Evolutionary conservation across 2,888 invertebrate species (phyloP).

Genomic region (Dorcus parallelipipedus): DNA sequence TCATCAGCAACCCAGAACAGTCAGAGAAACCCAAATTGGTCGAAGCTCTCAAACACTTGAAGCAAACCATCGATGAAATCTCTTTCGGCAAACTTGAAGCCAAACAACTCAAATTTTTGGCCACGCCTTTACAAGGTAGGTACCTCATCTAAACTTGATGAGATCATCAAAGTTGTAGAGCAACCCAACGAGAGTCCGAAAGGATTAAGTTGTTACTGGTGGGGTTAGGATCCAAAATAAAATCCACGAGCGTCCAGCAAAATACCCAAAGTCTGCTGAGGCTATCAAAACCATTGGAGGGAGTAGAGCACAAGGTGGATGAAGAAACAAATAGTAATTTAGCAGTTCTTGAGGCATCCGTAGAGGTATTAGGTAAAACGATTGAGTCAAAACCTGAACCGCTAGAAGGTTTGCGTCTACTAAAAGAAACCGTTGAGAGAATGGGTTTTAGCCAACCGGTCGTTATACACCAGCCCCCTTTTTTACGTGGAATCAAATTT

Average conservation of each 20-base stretch:
- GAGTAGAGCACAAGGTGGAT: no score
- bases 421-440: not conserved
- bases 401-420: not conserved
- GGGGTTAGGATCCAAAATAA: not conserved
- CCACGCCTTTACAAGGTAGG: conserved; percentile 14
- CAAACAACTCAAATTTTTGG: not conserved
- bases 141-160: conserved; percentile 10
- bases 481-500: no score
- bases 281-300: no score
- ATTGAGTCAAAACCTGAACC: not conserved
- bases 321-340: no score
- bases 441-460: no score
- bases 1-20: not conserved
- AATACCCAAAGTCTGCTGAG: not conserved
- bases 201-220: not conserved
- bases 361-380: no score
- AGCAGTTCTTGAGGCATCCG: no score
- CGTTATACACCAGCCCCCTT: no score
- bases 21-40: not conserved
- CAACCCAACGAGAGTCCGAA: conserved; percentile 2
- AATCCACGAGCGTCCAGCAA: not conserved
- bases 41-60: not conserved
- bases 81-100: not conserved
- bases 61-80: not conserved
- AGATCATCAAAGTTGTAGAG: conserved; percentile 7